A percentile compares a stretch with the other conserved stretches of the same genome.
phyloP scores from a whole-genome alignment of 2,888 invertebrate species.

The Drosophila merina region DNA sequence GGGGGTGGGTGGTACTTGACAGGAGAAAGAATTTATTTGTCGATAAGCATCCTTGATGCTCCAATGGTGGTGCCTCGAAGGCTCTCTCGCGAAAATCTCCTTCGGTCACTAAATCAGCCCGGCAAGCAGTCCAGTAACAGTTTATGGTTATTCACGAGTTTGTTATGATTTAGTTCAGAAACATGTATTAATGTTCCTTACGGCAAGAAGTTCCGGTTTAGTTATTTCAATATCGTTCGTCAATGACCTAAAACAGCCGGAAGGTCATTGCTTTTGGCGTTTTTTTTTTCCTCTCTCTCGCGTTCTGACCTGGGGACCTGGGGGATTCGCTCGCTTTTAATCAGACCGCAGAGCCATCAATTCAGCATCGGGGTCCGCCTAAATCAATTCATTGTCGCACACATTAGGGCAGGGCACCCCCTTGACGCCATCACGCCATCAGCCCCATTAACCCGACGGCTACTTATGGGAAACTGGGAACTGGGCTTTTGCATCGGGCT shows the following conservation, averaged over 20 bases:
- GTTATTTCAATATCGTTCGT: neutral
- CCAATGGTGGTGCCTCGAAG: conserved; percentile 7
- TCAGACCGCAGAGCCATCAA: conserved; percentile 8
- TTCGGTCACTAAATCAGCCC: conserved; percentile 29
- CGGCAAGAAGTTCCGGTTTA: neutral
- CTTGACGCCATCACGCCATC: neutral
- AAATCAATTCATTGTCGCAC: conserved; percentile 11
- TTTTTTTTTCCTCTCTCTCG: neutral
- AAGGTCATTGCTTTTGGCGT: neutral
- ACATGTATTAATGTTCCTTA: neutral
- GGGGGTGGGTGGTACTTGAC: conserved; percentile 18
- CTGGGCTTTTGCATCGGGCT: conserved; percentile 34
- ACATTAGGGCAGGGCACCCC: conserved; percentile 2
- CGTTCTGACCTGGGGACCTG: neutral
- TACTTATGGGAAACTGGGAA: conserved; percentile 4
- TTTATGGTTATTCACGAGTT: conserved; percentile 31
- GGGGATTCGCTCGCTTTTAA: conserved; percentile 2
- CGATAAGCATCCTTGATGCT: conserved; percentile 42
- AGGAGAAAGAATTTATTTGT: conserved; percentile 45
- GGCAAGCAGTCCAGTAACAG: conserved; percentile 4
- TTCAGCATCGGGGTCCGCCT: conserved; percentile 2
- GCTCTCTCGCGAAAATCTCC: neutral
- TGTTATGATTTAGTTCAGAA: neutral
- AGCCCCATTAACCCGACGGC: neutral
- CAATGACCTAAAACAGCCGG: neutral